Conservation (phyloP, 2,888 invertebrate species). For the Tetranychus truncatus region DNA sequence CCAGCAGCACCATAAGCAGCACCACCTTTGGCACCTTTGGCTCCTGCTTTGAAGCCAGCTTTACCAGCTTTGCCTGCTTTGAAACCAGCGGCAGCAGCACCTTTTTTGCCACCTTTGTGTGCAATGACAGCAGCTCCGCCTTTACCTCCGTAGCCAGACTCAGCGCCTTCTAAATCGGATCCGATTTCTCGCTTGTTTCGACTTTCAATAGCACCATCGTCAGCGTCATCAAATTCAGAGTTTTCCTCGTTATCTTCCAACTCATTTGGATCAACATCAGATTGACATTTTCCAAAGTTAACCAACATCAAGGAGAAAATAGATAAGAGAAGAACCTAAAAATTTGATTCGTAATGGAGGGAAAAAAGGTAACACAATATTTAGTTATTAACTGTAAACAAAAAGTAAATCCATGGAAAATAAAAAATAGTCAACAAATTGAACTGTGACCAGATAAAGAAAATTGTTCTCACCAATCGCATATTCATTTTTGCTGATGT, state of each 20-base stretch:
- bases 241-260: background rate
- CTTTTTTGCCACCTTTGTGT: conserved; percentile 14
- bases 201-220: background rate
- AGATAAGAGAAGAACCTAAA: background rate
- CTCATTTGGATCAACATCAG: background rate
- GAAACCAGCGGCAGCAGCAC: conserved; percentile 14
- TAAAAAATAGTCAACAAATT: background rate
- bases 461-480: background rate
- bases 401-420: background rate
- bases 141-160: background rate
- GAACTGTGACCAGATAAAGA: background rate
- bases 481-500: background rate
- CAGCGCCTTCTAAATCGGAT: conserved; percentile 12
- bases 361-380: background rate
- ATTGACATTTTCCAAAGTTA: background rate
- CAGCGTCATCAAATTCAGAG: background rate
- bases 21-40: conserved; percentile 2
- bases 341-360: background rate
- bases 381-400: background rate
- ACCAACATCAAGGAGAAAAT: background rate
- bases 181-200: conserved; percentile 1
- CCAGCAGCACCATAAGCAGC: background rate
- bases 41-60: background rate
- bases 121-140: conserved; percentile 16
- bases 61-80: conserved; percentile 15